Conservation (phyloP, 2,797 vertebrate species). For the Graptemys geographica region DNA sequence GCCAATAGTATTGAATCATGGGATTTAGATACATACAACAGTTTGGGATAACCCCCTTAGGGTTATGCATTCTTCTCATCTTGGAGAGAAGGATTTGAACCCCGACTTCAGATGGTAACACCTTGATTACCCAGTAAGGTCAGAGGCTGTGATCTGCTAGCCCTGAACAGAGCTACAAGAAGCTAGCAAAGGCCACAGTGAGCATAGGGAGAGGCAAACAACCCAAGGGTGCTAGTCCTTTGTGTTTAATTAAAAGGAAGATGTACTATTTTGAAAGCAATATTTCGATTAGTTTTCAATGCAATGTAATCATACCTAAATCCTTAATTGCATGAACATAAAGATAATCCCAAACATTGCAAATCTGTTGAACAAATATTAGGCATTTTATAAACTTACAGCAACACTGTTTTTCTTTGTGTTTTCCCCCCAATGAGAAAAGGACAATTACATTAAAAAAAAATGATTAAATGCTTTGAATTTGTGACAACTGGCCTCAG, state of each 20-base stretch:
- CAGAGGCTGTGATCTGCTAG: background rate
- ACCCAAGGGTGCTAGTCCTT: background rate
- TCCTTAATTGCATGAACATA: conserved; percentile 4
- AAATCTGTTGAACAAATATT: conserved; percentile 3
- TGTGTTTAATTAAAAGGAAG: background rate
- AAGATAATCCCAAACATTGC: background rate
- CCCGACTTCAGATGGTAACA: background rate
- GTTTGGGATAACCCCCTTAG: background rate
- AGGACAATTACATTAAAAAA: background rate
- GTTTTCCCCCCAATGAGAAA: background rate
- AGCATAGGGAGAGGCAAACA: background rate
- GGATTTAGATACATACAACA: background rate
- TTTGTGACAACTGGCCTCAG: background rate
- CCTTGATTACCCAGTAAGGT: background rate
- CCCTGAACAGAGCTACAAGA: background rate
- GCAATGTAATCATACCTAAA: background rate
- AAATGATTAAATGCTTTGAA: background rate
- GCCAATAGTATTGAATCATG: background rate
- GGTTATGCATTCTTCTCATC: background rate
- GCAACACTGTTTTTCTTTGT: background rate
- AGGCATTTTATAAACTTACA: background rate
- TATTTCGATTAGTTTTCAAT: background rate
- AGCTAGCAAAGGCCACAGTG: background rate
- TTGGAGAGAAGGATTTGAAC: background rate
- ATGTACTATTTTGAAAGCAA: conserved; percentile 5